These are phyloP conservation scores for Ferrisia virgata DNA, from an alignment of 2,888 invertebrate species.

Conservation along the genomic window DNA sequence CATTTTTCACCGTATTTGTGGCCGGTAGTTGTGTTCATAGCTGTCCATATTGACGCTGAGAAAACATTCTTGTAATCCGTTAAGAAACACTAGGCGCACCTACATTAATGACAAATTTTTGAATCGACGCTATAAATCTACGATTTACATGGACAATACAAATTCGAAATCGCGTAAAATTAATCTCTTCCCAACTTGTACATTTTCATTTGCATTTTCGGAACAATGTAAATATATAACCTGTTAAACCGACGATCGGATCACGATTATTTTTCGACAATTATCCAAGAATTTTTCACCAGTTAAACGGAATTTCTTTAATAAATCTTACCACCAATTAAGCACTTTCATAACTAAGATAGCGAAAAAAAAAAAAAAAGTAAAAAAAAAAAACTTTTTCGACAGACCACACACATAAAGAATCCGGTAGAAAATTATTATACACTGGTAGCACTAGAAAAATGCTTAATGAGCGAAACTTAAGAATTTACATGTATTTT, in stretches of 20 bases:
- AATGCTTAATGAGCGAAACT: constrained; percentile 17
- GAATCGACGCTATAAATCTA: constrained; percentile 26
- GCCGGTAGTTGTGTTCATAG: constrained; percentile 27
- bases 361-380: neutral
- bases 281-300: constrained; percentile 21
- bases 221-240: constrained; percentile 33
- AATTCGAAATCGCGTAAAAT: constrained; percentile 32
- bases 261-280: constrained; percentile 18
- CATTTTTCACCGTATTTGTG: constrained; percentile 23
- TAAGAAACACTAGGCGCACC: neutral
- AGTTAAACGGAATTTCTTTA: neutral
- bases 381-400: neutral
- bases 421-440: constrained; percentile 33
- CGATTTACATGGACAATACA: constrained; percentile 18
- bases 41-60: constrained; percentile 17
- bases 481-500: constrained; percentile 1
- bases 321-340: constrained; percentile 32
- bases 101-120: constrained; percentile 33
- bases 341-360: constrained; percentile 6
- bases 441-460: constrained; percentile 13
- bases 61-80: constrained; percentile 23
- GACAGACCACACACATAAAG: constrained; percentile 29
- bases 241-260: constrained; percentile 17
- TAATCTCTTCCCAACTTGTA: constrained; percentile 1
- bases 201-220: constrained; percentile 25